Evolutionary conservation across 2,797 vertebrate genomes (phyloP), one percentile per base, ranked within the genome.

Genomic region (Syndactyla subalaris): DNA sequence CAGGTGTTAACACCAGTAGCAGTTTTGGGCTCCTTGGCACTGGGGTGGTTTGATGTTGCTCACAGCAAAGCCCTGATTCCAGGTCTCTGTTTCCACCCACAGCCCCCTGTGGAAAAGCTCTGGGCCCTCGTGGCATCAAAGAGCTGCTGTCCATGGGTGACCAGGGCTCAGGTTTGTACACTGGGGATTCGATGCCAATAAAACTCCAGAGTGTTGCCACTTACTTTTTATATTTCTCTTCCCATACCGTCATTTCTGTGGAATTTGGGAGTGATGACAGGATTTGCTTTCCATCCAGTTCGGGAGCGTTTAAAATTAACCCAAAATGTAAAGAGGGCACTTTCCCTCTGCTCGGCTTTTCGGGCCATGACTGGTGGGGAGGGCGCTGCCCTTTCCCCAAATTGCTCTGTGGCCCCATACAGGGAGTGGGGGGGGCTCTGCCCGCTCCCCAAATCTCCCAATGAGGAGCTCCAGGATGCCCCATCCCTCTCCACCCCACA

Each of bases 301-400:
- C 38, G 7, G 24, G 52, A 48, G 19, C 1, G 27, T 66, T 85
- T 51, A 76, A 84, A 85, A 76, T 51, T 70, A 76, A 55, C 39
- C 12, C 51, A 1, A 24, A 62, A 26, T 2, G 9, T 10, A 4
- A 45, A 15, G 48, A 12, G 29, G 39, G 36, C 0, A 0, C 0
- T 0, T 62, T 2, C 2, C 21, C 43, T 70, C 34, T 8, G 43
- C 79, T 27, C 0, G 0, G 61, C 21, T 46, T 36, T 39, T 24
- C 3, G 3, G 48, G 75, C 7, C 15, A 1, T 2, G 8, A 21
- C 5, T 6, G 14, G 29, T 1, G 12, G 13, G 1, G 1, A 20
- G 38, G 20, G 4, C 30, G 77, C 48, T 8, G 12, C 8, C 30
- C 32, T 22, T 3, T 63, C 30, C 54, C 57, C 49, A 71, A 1